Evolutionary conservation across 1,140 invertebrate species (phyloP).

Genomic region (Drosophila gunungcola): DNA sequence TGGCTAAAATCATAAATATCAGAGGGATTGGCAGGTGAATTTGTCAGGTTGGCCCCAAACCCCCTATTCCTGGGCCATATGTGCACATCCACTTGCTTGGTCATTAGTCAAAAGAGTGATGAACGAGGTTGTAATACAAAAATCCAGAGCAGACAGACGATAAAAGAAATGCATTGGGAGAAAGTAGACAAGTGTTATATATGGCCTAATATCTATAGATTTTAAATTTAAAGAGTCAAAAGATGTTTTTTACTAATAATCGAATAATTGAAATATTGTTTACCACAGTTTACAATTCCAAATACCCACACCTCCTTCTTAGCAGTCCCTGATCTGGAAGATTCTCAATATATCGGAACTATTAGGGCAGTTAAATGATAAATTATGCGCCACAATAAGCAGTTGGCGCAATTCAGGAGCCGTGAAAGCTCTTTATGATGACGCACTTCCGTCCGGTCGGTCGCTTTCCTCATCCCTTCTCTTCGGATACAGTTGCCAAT

Average conservation of each 20-base stretch:
- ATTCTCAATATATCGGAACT: slow-evolving; percentile 79
- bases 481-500: slow-evolving; percentile 19
- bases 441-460: slow-evolving; percentile 68
- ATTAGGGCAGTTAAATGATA: slow-evolving; percentile 83
- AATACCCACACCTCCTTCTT: not conserved
- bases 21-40: slow-evolving; percentile 70
- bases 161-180: slow-evolving; percentile 26
- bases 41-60: slow-evolving; percentile 45
- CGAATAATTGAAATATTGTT: too few species aligned
- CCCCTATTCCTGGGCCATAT: not conserved
- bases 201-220: too few species aligned
- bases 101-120: slow-evolving; percentile 79
- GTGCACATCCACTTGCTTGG: slow-evolving; percentile 31
- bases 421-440: slow-evolving; percentile 82
- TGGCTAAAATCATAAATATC: slow-evolving; percentile 77
- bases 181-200: slow-evolving; percentile 18
- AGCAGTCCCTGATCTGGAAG: slow-evolving; percentile 24
- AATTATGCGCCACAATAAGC: slow-evolving; percentile 81
- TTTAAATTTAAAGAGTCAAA: too few species aligned
- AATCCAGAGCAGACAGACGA: slow-evolving; percentile 16
- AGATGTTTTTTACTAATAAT: too few species aligned
- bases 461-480: not conserved
- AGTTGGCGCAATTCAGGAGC: slow-evolving; percentile 48
- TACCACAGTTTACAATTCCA: slow-evolving; percentile 38
- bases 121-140: slow-evolving; percentile 44